Percentiles rank a stretch among this genome's conserved stretches.
Evolutionary conservation across 2,797 vertebrate genomes (phyloP).

Genomic region (Morus bassanus): DNA sequence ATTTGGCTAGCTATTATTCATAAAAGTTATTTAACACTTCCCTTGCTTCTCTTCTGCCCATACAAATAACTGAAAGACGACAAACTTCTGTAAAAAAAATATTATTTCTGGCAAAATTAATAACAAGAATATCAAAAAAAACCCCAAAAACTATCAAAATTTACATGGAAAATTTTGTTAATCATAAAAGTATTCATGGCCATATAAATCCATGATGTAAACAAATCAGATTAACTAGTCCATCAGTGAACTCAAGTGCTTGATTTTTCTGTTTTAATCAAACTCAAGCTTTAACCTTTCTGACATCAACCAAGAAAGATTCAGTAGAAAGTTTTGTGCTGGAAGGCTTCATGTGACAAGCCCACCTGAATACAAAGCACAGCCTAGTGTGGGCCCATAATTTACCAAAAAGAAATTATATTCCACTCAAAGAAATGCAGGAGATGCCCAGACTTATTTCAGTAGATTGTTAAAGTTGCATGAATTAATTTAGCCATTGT

Average conservation of each 20-base stretch:
- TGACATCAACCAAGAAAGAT: not conserved
- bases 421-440: not conserved
- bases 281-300: not conserved
- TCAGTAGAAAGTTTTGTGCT: not conserved
- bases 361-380: not conserved
- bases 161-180: not conserved
- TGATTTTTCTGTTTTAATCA: not conserved
- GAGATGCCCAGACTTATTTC: not conserved
- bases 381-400: not conserved
- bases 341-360: not conserved
- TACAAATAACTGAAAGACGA: not conserved
- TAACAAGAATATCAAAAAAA: not conserved
- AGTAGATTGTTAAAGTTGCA: not conserved
- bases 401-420: not conserved
- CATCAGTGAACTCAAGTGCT: not conserved
- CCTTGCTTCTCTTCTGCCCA: not conserved
- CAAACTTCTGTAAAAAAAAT: not conserved
- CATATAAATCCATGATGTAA: not conserved
- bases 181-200: not conserved
- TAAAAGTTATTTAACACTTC: not conserved
- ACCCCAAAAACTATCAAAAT: not conserved
- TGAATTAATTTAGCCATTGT: not conserved
- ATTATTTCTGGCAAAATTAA: not conserved
- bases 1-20: not conserved
- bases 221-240: not conserved